Evolutionary conservation across 2,888 invertebrate genomes (phyloP), one percentile per base, ranked within the genome.

Genomic region (Stenodema calcarata): DNA sequence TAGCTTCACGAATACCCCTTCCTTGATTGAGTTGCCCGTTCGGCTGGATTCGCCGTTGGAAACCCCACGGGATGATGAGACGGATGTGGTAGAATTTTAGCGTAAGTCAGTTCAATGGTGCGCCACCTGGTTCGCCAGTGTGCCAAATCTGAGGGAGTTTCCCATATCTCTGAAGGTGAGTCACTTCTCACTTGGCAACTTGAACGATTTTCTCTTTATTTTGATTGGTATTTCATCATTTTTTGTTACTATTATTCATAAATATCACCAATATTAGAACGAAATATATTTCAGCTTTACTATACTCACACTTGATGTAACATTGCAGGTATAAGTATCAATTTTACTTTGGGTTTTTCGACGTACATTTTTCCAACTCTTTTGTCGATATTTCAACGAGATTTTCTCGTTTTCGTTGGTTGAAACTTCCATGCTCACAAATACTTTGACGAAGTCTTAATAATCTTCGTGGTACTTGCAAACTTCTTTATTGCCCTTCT

Each of bases 81-180:
- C 18, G 78, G 78, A 78, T 23, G 35, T 27, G 78, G 78, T 78
- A 78, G 54, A 54, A 80, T 54, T 54, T 80, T 54, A 84, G 84
- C 84, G 84, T 84, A 84, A 84, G 84, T 84, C 84, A 44, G 75
- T 84, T 44, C 70, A 73, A 41, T 70, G 83, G 69, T 83, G 62
- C 84, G 27, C 84, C 70, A 27, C 73, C 84, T 73, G 73, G 73
- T 73, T 84, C 73, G 84, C 73, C 84, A 84, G 73, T 35, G 84
- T 73, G 18, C 84, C 84, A 73, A 73, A 42, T 70, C 47, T 28
- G 84, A 84, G 84, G 84, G 73, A 42, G 73, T 73, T 30, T 27
- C 30, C 83, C 44, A 18, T 14, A 27, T 28, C 69, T 18, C 44
- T 42, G 11, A 35, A 84, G 84, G 84, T 84, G 84, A 84, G 84